phyloP scores from a whole-genome alignment of 2,888 invertebrate species.

The Acronicta psi region DNA sequence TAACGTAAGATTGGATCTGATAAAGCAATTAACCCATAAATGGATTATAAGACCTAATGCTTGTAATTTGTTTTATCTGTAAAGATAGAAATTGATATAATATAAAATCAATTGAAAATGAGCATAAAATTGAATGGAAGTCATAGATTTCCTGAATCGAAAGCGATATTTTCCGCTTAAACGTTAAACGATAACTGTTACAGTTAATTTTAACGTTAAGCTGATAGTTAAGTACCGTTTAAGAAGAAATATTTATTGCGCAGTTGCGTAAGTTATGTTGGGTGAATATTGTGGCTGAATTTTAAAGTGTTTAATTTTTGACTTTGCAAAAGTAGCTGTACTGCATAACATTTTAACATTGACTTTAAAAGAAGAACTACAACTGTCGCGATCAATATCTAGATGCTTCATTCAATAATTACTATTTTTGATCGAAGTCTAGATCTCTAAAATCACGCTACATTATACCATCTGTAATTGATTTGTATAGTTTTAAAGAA shows the following conservation, averaged over 20 bases:
- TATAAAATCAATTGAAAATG: conserved; percentile 27
- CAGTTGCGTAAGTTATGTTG: background rate
- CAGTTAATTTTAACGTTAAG: conserved; percentile 15
- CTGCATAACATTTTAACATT: no score
- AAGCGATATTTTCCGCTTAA: conserved; percentile 16
- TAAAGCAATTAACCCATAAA: conserved; percentile 30
- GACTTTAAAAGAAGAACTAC: no score
- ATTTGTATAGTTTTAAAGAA: no score
- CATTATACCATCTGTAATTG: no score
- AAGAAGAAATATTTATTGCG: background rate
- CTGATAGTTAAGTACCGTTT: conserved; percentile 3
- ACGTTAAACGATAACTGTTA: conserved; percentile 17
- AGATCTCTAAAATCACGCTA: no score
- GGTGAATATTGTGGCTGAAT: background rate
- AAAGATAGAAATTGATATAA: conserved; percentile 21
- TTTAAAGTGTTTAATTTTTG: no score
- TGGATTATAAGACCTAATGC: conserved; percentile 32
- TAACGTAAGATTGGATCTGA: conserved; percentile 8
- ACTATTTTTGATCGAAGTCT: no score
- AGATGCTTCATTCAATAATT: no score
- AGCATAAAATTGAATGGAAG: conserved; percentile 25
- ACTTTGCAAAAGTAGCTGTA: no score
- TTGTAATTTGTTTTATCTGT: conserved; percentile 33
- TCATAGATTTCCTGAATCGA: conserved; percentile 23
- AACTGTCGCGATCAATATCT: no score